Conservation (phyloP, 2,113 vertebrate species). For the Oreochromis tanganicae region DNA sequence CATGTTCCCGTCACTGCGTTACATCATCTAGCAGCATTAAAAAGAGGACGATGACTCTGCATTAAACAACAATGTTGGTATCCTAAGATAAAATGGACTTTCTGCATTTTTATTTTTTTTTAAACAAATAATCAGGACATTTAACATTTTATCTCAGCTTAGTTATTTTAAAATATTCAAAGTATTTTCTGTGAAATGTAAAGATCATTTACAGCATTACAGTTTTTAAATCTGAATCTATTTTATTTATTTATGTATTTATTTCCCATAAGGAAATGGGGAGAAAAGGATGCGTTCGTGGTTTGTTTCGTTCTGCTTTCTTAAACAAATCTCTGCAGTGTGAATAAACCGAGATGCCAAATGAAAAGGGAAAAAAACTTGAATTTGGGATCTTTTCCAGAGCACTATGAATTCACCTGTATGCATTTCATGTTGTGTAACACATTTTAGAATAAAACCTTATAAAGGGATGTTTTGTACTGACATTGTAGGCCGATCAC, state of each 20-base stretch:
- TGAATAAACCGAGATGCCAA: neutral
- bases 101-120: neutral
- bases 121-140: neutral
- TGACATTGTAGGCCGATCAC: neutral
- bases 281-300: fast-evolving
- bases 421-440: neutral
- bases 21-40: neutral
- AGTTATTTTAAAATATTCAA: neutral
- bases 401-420: neutral
- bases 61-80: neutral
- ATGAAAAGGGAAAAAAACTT: neutral
- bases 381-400: neutral
- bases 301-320: fast-evolving
- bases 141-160: neutral
- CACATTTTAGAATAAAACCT: constrained; percentile 2
- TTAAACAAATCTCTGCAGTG: neutral
- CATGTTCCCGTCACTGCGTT: neutral
- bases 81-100: neutral
- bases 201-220: neutral
- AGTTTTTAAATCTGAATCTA: neutral
- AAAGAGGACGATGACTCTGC: neutral
- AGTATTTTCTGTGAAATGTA: neutral
- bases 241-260: neutral
- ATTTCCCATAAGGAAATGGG: neutral
- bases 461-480: neutral